These are phyloP conservation scores for Pemphigus obesinymphae DNA, from an alignment of 1,140 invertebrate genomes.

Conservation along the genomic window DNA sequence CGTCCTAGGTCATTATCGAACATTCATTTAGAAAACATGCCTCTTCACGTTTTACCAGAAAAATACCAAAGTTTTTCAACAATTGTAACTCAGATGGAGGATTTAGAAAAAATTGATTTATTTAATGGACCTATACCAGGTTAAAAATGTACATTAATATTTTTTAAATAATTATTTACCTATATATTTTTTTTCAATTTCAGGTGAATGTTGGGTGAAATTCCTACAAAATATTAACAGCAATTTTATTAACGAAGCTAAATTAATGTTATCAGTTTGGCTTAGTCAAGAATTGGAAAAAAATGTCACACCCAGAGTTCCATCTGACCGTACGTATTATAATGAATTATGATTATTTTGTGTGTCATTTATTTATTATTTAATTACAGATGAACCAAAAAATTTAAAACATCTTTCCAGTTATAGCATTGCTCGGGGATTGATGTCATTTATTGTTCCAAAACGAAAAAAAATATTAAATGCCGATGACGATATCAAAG, in stretches of 20 bases:
- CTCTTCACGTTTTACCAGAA: conserved; percentile 13
- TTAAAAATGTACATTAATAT: background rate
- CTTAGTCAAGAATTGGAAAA: conserved; percentile 1
- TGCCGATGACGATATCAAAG: background rate
- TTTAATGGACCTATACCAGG: conserved; percentile 20
- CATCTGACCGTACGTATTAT: background rate
- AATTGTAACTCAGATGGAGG: background rate
- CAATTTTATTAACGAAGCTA: background rate
- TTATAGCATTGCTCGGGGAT: conserved; percentile 16
- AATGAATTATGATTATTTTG: background rate
- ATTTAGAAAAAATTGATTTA: conserved; percentile 30
- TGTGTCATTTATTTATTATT: background rate
- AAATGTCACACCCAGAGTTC: conserved; percentile 9
- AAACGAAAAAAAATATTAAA: conserved; percentile 20
- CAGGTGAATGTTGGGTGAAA: conserved; percentile 31
- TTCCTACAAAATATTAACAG: conserved; percentile 28
- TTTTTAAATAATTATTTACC: background rate
- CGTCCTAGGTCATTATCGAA: conserved; percentile 12
- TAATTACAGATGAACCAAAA: conserved; percentile 32
- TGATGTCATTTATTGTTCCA: conserved; percentile 22
- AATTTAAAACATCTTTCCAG: conserved; percentile 13
- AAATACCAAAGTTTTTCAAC: background rate
- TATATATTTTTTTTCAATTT: background rate
- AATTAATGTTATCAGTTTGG: conserved; percentile 11
- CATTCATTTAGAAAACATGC: background rate